Evolutionary conservation across 53 echinoderm and acorn worm species (phyloP).

Genomic region (Mesocentrotus franciscanus): DNA sequence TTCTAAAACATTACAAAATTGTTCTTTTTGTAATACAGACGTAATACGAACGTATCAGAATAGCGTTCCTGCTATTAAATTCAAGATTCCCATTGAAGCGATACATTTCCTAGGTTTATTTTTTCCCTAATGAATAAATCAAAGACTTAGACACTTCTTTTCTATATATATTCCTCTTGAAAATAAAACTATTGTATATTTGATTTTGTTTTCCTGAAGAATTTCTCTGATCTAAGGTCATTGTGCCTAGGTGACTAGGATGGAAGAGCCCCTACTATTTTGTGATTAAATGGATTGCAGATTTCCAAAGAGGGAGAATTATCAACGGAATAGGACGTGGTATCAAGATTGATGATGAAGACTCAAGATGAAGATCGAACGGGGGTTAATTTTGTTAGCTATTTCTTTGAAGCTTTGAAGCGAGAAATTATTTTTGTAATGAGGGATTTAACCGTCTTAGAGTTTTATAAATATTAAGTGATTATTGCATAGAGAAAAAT

Average conservation of each 20-base stretch:
- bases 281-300: not conserved
- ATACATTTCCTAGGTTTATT: too few relatives aligned
- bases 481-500: not conserved
- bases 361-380: not conserved
- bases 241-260: not conserved
- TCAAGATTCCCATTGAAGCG: too few relatives aligned
- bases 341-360: not conserved
- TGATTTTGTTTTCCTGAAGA: not conserved
- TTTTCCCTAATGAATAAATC: constrained; percentile 26
- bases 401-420: not conserved
- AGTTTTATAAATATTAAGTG: not conserved
- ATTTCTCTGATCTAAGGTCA: not conserved
- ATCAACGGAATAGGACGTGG: not conserved
- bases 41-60: too few relatives aligned
- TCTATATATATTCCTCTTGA: not conserved
- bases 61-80: too few relatives aligned
- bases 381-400: not conserved
- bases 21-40: too few relatives aligned
- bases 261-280: not conserved
- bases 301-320: not conserved
- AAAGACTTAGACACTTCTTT: not conserved
- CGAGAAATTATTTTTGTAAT: not conserved
- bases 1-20: too few relatives aligned
- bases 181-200: too few relatives aligned
- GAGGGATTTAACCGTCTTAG: not conserved